phyloP scores from a whole-genome alignment of 2,797 vertebrate species.

The Peromyscus aztecus region DNA sequence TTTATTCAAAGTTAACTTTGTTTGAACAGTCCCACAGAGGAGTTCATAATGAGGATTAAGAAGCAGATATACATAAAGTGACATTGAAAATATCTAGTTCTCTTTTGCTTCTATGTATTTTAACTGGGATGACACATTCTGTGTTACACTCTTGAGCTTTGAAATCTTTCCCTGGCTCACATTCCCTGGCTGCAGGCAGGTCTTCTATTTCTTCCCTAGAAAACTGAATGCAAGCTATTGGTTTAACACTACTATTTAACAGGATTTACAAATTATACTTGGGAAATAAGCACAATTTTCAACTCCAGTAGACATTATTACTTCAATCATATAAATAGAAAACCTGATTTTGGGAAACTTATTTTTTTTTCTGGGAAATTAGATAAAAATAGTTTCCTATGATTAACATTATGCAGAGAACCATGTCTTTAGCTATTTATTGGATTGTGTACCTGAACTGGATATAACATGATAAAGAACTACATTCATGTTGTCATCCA shows the following conservation, averaged over 20 bases:
- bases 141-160: constrained; percentile 11
- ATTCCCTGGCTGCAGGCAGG: no score
- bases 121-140: constrained; percentile 61
- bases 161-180: background rate
- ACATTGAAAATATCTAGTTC: constrained; percentile 61
- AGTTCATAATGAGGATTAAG: constrained; percentile 66
- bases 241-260: constrained; percentile 61
- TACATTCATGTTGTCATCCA: constrained; percentile 12
- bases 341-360: constrained; percentile 58
- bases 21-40: constrained; percentile 55
- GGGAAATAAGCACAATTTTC: constrained; percentile 59
- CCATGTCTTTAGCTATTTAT: constrained; percentile 42
- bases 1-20: constrained; percentile 67
- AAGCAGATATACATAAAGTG: constrained; percentile 60
- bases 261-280: constrained; percentile 67
- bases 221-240: constrained; percentile 18
- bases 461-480: constrained; percentile 5
- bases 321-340: constrained; percentile 55
- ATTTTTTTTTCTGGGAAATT: constrained; percentile 46
- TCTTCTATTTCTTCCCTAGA: no score
- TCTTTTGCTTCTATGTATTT: constrained; percentile 48
- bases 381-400: constrained; percentile 63
- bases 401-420: constrained; percentile 48
- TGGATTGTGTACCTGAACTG: constrained; percentile 58
- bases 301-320: constrained; percentile 64